phyloP scores from a whole-genome alignment of 2,113 vertebrate genomes.

The Colius striatus region DNA sequence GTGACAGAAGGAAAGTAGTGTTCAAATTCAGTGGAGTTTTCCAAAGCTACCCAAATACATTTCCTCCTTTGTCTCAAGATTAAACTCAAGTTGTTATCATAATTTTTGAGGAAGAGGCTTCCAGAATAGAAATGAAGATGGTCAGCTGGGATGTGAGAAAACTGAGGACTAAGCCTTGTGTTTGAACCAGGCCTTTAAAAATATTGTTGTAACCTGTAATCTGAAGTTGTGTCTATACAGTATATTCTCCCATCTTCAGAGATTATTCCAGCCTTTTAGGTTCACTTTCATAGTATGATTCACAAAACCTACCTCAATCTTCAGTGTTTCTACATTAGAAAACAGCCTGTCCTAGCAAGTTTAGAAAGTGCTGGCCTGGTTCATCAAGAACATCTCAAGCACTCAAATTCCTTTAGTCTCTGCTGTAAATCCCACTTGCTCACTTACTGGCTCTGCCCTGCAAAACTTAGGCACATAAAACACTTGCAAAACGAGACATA shows the following conservation, averaged over 20 bases:
- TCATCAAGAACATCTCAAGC: not conserved
- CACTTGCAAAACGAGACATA: not conserved
- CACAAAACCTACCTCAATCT: slow-evolving; percentile 34
- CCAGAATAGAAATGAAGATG: not conserved
- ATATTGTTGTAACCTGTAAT: not conserved
- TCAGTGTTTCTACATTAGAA: slow-evolving; percentile 41
- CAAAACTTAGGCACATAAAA: not conserved
- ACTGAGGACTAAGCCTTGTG: not conserved
- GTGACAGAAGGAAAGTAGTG: not conserved
- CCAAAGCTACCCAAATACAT: not conserved
- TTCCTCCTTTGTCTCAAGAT: not conserved
- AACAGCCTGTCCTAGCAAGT: not conserved
- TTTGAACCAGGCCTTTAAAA: not conserved
- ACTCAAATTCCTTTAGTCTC: not conserved
- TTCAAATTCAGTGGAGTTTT: not conserved
- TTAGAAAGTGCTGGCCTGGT: not conserved
- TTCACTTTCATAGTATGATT: not conserved
- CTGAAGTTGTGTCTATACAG: not conserved
- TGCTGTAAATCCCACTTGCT: not conserved
- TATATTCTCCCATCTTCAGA: not conserved
- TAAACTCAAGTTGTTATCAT: not conserved
- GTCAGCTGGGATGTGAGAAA: not conserved
- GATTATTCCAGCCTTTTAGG: not conserved
- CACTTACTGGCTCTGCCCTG: not conserved
- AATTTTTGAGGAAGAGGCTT: not conserved